phyloP scores from a whole-genome alignment of 2,888 invertebrate genomes.

The Drosophila helvetica region DNA sequence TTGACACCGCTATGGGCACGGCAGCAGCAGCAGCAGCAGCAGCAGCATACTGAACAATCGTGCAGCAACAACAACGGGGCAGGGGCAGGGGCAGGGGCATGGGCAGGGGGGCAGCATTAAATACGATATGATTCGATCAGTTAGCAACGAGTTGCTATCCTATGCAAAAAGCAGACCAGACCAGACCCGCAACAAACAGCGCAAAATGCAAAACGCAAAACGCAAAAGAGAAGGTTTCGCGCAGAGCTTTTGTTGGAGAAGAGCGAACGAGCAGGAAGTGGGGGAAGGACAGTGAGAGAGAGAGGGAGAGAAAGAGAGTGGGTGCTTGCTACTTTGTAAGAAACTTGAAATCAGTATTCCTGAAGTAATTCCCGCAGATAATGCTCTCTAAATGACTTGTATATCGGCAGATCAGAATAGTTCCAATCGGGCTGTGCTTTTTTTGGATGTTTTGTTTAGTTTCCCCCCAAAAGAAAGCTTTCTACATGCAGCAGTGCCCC shows the following conservation, averaged over 20 bases:
- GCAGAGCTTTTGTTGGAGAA: not conserved
- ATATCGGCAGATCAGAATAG: too few relatives aligned
- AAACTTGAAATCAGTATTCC: not conserved
- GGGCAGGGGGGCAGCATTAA: slow-evolving; percentile 6
- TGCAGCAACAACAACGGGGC: slow-evolving; percentile 42
- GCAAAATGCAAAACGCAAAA: not conserved
- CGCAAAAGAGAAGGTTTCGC: not conserved
- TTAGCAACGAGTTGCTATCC: slow-evolving; percentile 24
- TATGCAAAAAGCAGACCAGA: not conserved
- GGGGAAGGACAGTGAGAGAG: slow-evolving; percentile 4
- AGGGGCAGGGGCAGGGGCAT: slow-evolving; percentile 11
- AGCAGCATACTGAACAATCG: slow-evolving; percentile 14
- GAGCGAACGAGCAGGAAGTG: slow-evolving; percentile 1
- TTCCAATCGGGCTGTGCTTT: not conserved
- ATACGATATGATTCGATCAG: slow-evolving; percentile 40
- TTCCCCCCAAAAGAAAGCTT: not conserved
- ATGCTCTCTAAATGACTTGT: too few relatives aligned
- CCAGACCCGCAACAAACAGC: not conserved
- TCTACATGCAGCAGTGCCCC: not conserved
- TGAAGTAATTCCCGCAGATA: too few relatives aligned
- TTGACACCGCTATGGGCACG: slow-evolving; percentile 77
- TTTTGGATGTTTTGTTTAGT: too few relatives aligned
- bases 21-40: slow-evolving; percentile 56
- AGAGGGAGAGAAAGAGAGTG: slow-evolving; percentile 3
- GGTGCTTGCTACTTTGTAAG: not conserved